Evolutionary conservation across 2,113 vertebrate genomes (phyloP).

Genomic region (Abramis brama): DNA sequence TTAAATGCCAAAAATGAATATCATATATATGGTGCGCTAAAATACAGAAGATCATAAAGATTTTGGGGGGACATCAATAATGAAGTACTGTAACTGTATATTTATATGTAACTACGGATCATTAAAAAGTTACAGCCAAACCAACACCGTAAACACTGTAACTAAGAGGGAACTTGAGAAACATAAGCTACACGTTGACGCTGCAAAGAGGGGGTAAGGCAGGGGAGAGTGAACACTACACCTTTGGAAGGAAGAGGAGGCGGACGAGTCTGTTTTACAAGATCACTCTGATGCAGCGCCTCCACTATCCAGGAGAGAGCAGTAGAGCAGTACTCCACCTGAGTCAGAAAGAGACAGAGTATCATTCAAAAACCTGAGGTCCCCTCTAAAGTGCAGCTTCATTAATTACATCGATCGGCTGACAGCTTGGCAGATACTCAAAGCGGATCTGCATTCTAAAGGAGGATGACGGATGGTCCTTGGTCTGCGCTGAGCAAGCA

Average conservation of each 20-base stretch:
- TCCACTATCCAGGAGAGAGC: constrained; percentile 82
- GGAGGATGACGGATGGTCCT: constrained; percentile 43
- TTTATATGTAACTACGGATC: not conserved
- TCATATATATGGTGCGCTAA: no score
- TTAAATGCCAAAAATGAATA: no score
- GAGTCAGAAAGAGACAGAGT: not conserved
- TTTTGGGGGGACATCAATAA: not conserved
- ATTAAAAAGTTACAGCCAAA: constrained; percentile 19
- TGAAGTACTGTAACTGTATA: constrained; percentile 5
- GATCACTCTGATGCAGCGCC: constrained; percentile 72
- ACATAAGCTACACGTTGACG: constrained; percentile 63
- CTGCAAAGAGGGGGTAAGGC: constrained; percentile 5
- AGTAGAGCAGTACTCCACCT: constrained; percentile 82
- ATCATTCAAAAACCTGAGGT: not conserved
- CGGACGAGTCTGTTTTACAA: constrained; percentile 62
- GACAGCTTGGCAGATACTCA: constrained; percentile 35
- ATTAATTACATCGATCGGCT: constrained; percentile 19
- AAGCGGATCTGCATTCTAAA: constrained; percentile 17
- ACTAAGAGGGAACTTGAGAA: constrained; percentile 38
- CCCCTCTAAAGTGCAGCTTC: not conserved
- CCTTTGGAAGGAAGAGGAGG: constrained; percentile 67
- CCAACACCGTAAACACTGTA: constrained; percentile 4
- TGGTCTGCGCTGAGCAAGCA: constrained; percentile 62
- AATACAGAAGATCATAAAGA: not conserved
- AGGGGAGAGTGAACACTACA: constrained; percentile 43